Evolutionary conservation across 2,888 invertebrate genomes (phyloP).

Genomic region (Iphiclides podalirius): DNA sequence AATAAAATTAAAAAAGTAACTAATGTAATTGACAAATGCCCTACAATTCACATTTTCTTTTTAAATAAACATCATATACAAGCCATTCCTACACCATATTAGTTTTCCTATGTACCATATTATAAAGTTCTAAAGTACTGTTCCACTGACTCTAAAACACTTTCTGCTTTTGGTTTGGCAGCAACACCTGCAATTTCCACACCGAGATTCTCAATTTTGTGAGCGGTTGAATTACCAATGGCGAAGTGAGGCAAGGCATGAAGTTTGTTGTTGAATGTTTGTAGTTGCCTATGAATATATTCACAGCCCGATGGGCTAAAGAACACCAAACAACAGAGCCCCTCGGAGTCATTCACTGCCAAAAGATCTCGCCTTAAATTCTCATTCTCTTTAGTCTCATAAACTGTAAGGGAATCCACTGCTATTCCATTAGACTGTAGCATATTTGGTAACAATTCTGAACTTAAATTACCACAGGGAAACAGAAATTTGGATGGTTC

Average conservation of each 20-base stretch:
- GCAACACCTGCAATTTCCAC: constrained; percentile 68
- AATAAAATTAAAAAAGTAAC: neutral
- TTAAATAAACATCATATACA: neutral
- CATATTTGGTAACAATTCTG: constrained; percentile 52
- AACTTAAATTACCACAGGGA: constrained; percentile 63
- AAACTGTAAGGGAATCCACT: constrained; percentile 58
- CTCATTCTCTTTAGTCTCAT: constrained; percentile 66
- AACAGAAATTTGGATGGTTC: constrained; percentile 53
- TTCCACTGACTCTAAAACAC: constrained; percentile 48
- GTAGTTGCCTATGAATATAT: constrained; percentile 62
- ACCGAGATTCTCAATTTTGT: constrained; percentile 66
- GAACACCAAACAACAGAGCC: constrained; percentile 61
- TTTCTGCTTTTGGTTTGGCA: constrained; percentile 49
- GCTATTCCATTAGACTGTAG: constrained; percentile 42
- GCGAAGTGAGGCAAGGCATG: constrained; percentile 63
- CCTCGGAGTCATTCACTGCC: constrained; percentile 41
- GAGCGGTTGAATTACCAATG: constrained; percentile 69
- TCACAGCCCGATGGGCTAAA: constrained; percentile 72
- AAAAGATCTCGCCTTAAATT: constrained; percentile 51
- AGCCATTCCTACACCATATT: constrained; percentile 23
- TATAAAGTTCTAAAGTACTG: constrained; percentile 46
- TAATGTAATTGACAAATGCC: neutral
- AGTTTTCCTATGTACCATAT: constrained; percentile 15
- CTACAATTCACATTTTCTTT: neutral
- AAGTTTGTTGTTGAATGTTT: constrained; percentile 60